Base-by-base conservation (phyloP, 2,113 vertebrate genomes). In the Brienomyrus brachyistius region DNA sequence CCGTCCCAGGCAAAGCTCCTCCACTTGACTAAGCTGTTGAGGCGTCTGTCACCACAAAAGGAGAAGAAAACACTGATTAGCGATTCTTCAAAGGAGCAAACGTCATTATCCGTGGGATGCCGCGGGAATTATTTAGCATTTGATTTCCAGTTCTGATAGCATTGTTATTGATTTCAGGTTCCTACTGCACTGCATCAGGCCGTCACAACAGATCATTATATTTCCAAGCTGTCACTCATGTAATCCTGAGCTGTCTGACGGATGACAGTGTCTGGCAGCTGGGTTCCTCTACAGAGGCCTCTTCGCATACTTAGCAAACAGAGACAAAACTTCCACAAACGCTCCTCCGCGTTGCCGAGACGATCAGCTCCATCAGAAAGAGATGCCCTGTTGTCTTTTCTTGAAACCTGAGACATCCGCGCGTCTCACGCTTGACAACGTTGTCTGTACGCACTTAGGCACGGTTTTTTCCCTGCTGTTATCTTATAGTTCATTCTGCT, bases 91-190 rank as follows among this genome's bases (percentile, higher is more conserved):
- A 95, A 96, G 94, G 91, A 95, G 92, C 93, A 95, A 96, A 96
- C 95, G 95, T 93, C 95, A 94, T 96, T 94, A 95, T 91, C 91
- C 90, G 92, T 13, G 88, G 95, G 94, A 96, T 94, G 94, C 93
- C 91, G 83, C 89, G 94, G 95, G 94, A 96, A 95, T 95, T 95
- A 95, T 95, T 96, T 95, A 94, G 95, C 95, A 95, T 98, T 96
- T 96, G 95, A 96, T 97, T 97, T 96, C 94, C 94, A 95, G 94
- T 95, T 94, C 94, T 96, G 95, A 97, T 97, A 95, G 94, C 93
- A 91, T 94, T 95, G 94, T 91, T 97, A 97, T 97, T 95, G 96
- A 98, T 97, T 96, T 94, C 92, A 92, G 94, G 95, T 96, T 95
- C 95, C 93, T 95, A 91, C 27, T 90, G 91, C 92, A 95, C 91